A percentile compares a stretch with the other conserved stretches of the same genome.
Conservation (phyloP, 23 tunicate genomes). For the Trididemnum clinides region DNA sequence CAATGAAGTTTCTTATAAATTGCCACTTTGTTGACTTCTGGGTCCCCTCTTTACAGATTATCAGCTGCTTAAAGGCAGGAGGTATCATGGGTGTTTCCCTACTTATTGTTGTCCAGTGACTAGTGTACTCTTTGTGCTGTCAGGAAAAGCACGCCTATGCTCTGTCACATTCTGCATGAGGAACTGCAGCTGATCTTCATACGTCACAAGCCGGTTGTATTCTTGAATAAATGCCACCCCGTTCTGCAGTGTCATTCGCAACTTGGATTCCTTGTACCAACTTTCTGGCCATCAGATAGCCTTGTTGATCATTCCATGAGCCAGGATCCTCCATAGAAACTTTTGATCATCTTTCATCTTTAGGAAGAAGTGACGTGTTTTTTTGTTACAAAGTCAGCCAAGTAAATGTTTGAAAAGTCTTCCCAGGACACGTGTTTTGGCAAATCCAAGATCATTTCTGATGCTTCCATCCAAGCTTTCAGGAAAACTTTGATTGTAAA, state of each 20-base stretch:
- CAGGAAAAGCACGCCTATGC: neutral
- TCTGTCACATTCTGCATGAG: neutral
- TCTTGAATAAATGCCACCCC: neutral
- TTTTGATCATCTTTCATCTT: neutral
- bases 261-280: slow-evolving; percentile 19
- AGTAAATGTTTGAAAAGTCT: neutral
- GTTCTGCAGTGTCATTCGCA: no score
- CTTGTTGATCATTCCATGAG: slow-evolving; percentile 5
- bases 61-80: neutral
- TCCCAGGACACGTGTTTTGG: neutral
- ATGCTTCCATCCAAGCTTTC: slow-evolving; percentile 20
- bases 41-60: no score
- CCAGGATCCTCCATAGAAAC: slow-evolving; percentile 10
- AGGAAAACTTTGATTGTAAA: slow-evolving; percentile 20
- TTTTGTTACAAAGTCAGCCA: slow-evolving; percentile 7
- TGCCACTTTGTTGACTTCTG: no score
- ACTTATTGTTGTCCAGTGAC: neutral
- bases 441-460: neutral
- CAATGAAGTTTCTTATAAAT: no score
- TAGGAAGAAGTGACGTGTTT: neutral
- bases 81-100: neutral
- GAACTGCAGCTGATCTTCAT: neutral
- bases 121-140: no score
- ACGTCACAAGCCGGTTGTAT: slow-evolving; percentile 9
- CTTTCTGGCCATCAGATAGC: slow-evolving; percentile 1